Evolutionary conservation across 2,797 vertebrate species (phyloP), one percentile per base, ranked within the genome.

Genomic region (Rhinophrynus dorsalis): DNA sequence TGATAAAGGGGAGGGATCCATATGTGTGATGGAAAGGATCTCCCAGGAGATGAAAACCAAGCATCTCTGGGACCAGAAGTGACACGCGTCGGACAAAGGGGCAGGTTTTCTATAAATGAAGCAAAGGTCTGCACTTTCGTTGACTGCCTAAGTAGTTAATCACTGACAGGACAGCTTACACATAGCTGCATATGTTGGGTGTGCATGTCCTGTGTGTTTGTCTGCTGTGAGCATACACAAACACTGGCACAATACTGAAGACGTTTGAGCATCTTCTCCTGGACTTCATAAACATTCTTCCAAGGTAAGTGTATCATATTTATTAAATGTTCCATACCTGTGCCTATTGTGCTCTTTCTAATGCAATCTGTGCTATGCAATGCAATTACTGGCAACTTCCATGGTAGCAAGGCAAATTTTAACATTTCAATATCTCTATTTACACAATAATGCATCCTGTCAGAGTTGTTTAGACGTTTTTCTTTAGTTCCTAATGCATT

Each of bases 41-140:
- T 85, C 86, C 82, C 23, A 79, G 83, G 86, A 85, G 81, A 85
- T 80, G 77, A 77, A 80, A 83, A 78, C 68, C 60, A 77, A 80
- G 77, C 75, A 32, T 83, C 67, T 68, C 74, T 74, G 81, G 78
- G 78, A 78, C 88, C 82, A 86, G 84, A 85, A 77, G 81, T 85
- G 87, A 84, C 89, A 88, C 84, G 88, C 90, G 92, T 90, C 93
- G 92, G 85, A 94, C 92, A 94, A 93, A 87, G 86, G 83, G 85
- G 47, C 77, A 82, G 81, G 78, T 64, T 87, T 84, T 83, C 87
- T 94, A 95, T 94, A 95, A 95, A 94, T 87, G 81, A 79, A 63
- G 71, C 77, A 68, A 78, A 76, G 77, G 69, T 70, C 23, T 32
- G 77, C 3, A 2, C 55, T 52, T 50, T 63, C 55, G 48, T 78